phyloP scores from a whole-genome alignment of 2,113 vertebrate genomes.

The Dolichotis patagonum region DNA sequence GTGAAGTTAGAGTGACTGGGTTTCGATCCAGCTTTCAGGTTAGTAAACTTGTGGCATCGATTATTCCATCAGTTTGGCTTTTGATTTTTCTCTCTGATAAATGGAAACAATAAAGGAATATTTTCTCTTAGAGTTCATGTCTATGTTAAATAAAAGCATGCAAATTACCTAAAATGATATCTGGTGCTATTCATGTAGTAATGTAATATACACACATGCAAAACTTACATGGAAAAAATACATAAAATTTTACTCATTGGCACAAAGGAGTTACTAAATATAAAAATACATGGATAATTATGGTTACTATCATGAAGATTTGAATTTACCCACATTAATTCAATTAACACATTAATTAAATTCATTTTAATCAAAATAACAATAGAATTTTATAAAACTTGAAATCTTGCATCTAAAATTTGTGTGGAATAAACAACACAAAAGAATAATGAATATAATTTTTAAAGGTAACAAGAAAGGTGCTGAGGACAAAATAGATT shows the following conservation, averaged over 20 bases:
- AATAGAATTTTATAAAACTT: background rate
- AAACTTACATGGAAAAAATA: background rate
- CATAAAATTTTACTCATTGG: background rate
- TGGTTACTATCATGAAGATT: background rate
- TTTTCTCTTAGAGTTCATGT: background rate
- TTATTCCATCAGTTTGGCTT: background rate
- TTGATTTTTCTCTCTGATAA: background rate
- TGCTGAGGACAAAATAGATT: background rate
- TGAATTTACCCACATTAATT: background rate
- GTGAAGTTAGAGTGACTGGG: background rate
- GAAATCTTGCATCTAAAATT: background rate
- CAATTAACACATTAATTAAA: background rate
- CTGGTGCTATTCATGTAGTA: background rate
- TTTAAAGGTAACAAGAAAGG: background rate
- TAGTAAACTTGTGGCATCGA: background rate
- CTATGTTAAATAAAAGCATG: background rate
- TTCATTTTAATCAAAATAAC: background rate
- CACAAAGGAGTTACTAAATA: background rate
- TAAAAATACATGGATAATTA: too few relatives aligned
- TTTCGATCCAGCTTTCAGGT: background rate
- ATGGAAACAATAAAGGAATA: background rate
- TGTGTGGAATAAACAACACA: background rate
- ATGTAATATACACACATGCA: background rate
- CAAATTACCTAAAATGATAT: background rate
- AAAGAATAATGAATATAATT: background rate